Evolutionary conservation across 2,797 vertebrate genomes (phyloP), one percentile per base, ranked within the genome.

Genomic region (Chloroceryle inda): DNA sequence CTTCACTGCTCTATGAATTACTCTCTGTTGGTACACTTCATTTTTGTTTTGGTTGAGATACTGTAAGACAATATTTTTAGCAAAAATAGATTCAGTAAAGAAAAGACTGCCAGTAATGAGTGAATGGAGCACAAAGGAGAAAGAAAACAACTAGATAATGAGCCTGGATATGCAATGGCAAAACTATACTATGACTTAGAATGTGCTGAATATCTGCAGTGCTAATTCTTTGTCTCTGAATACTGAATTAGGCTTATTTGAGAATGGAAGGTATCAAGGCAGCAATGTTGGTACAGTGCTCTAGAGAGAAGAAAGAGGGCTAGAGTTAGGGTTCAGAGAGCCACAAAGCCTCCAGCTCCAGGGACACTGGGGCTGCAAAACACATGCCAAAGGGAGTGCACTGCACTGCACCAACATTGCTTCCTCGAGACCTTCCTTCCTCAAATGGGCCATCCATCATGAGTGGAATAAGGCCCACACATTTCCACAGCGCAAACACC

Each of bases 81-180:
- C 63, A 87, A 94, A 90, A 90, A 55, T 10, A 78, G 35, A 59
- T 42, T 16, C 21, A 38, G 18, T 37, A 38, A 95, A 74, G 64
- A 55, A 92, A 94, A 92, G 52, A 26, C 37, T 85, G 81, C 42
- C 91, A 80, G 83, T 35, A 85, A 68, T 27, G n/a, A 93, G 74
- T 7, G 11, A 74, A 33, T 7, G 10, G 5, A 74, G 91, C 19
- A 6, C 2, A 13, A 72, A 71, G 26, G 52, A 69, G 42, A 84
- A 40, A 55, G 61, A 53, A 76, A 93, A 80, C 35, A 75, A 50
- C 29, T 26, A 13, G 20, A 72, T 72, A 90, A 91, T 27, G 59
- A 91, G 77, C 40, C 29, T 69, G 58, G n/a, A 35, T 56, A 42
- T 3, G 2, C 13, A 63, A 42, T 37, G 53, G 69, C 75, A 55